Base-by-base conservation (phyloP, 2,888 invertebrate genomes). In the Aethes cnicana region DNA sequence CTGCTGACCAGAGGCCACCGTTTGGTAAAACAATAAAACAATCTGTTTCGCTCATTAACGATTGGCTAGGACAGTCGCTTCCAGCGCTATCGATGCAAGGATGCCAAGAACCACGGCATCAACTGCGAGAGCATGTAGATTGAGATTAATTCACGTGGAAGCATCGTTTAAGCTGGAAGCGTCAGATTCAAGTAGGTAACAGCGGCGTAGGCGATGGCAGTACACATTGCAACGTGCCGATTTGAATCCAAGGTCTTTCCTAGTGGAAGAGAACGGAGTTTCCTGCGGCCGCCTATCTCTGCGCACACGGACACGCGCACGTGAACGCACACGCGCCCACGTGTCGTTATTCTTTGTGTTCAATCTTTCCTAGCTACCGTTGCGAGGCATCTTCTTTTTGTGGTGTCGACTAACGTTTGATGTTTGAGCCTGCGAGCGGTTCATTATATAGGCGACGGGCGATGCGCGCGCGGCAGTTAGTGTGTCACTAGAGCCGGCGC, bases 221-320 rank as follows among this genome's bases (percentile, higher is more conserved):
- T 86, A 85, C 78, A 83, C 86, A 84, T 86, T 87, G 87, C 88
- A 87, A 85, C 85, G 85, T 85, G 85, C 84, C 84, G 84, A 85
- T 86, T 87, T 83, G 78, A 80, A 84, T 79, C 90, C 90, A 90
- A 90, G 90, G 90, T 87, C 90, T 90, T 90, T 90, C 90, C 90
- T 90, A 83, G 87, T 90, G 89, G 88, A 90, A 90, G 90, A 90
- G 90, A 90, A 89, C 87, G 90, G 89, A 82, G 89, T 89, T 90
- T 90, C 90, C 90, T 90, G 90, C 87, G 88, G 72, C 84, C 83
- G 83, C 86, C 87, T 87, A 84, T 88, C 87, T 86, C 85, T 81
- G 81, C 77, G 77, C 86, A 84, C 86, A 81, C 81, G 71, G 70
- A 81, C 84, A 79, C 63, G 69, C 69, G 75, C 84, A 79, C 81